These are phyloP conservation scores for Gallinago media DNA, from an alignment of 2,113 vertebrate species.

Conservation along the genomic window DNA sequence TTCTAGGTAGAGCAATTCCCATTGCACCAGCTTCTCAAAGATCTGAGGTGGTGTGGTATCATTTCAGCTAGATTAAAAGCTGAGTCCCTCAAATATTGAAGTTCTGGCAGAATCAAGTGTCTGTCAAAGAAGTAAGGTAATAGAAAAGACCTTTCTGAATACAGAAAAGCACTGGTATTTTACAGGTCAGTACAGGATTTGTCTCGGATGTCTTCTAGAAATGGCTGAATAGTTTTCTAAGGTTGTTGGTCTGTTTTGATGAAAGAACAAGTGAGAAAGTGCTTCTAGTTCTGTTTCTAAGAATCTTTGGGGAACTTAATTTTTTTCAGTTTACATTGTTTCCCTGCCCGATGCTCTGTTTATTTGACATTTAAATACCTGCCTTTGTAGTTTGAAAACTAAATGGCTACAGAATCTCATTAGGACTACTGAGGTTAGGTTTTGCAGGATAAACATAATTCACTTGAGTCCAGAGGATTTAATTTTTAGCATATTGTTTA, in stretches of 20 bases:
- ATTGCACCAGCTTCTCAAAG: neutral
- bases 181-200: neutral
- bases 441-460: neutral
- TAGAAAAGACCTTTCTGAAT: neutral
- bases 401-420: neutral
- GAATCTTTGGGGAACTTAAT: neutral
- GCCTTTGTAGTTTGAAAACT: neutral
- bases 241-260: neutral
- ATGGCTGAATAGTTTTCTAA: neutral
- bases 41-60: neutral
- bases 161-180: neutral
- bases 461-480: neutral
- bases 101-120: neutral
- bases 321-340: neutral
- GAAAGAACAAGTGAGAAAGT: neutral
- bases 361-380: conserved; percentile 26
- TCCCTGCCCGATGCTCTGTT: neutral
- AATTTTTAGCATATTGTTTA: neutral
- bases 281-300: neutral
- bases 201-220: neutral
- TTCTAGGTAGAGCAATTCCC: neutral
- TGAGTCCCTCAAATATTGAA: neutral
- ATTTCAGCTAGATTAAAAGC: neutral
- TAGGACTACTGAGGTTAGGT: neutral
- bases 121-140: neutral